Base-by-base conservation (phyloP, 2,888 invertebrate species). In the Baronia brevicornis region DNA sequence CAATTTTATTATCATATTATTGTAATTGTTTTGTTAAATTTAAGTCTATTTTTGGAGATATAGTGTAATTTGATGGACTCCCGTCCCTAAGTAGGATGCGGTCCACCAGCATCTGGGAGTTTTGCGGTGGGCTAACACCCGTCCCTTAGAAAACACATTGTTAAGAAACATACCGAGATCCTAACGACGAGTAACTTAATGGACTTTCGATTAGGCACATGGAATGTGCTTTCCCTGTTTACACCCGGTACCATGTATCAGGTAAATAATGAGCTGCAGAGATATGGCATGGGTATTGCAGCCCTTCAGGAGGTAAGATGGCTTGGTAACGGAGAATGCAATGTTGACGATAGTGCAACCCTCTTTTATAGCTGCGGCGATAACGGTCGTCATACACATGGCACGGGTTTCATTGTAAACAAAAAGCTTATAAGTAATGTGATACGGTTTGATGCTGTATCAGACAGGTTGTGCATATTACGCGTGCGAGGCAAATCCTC, bases 361-460 rank as follows among this genome's bases (percentile, higher is more conserved):
- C 15, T 38, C 0, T 34, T 38, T 9, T 41, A 37, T 6, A 37
- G 35, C 8, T 31, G 36, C 6, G 2, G 5, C 1, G 28, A 33
- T 4, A 10, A 1, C 5, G 21, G 28, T 1, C 21, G 21, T 0
- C 39, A 31, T 5, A 23, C 5, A 1, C 6, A 36, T 18, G 31
- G 36, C 2, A 36, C 36, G 1, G 36, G 36, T 1, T 40, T 40
- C 9, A 10, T 36, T 2, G 24, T 39, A 2, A 9, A 3, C 2
- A 27, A 29, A 8, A 20, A 17, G 2, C 3, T 28, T 1, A 2
- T 33, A 4, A 18, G 17, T 4, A 36, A 9, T 11, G 26, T 38
- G 2, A 12, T 36, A 3, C 9, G 13, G 1, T 41, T 41, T 28
- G 25, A 33, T 5, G 30, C 33, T 2, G 14, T 41, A 4, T 36